These are phyloP conservation scores for Zaprionus camerounensis DNA, from an alignment of 1,140 invertebrate species.

Conservation along the genomic window DNA sequence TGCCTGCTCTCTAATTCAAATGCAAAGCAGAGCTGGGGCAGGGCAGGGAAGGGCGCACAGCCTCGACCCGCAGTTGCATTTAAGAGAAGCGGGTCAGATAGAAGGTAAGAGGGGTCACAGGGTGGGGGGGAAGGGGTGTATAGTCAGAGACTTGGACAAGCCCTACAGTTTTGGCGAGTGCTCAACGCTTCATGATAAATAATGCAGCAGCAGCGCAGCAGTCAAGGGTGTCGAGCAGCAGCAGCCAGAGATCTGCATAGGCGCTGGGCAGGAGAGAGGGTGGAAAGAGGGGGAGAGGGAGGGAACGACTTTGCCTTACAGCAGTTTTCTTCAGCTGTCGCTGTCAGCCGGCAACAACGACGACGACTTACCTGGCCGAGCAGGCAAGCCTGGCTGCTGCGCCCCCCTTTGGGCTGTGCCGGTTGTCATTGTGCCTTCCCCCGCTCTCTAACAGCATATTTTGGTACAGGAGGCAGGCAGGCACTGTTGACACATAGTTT, in stretches of 20 bases:
- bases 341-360: constrained; percentile 36
- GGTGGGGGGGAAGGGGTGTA: background rate
- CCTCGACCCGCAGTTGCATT: constrained; percentile 61
- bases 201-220: constrained; percentile 60
- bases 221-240: background rate
- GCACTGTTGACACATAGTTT: constrained; percentile 78
- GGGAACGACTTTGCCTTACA: constrained; percentile 29
- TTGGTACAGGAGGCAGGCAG: constrained; percentile 26
- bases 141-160: constrained; percentile 1
- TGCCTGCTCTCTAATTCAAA: constrained; percentile 58
- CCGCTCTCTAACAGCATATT: background rate
- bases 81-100: constrained; percentile 13
- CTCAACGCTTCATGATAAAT: constrained; percentile 66
- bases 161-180: constrained; percentile 53
- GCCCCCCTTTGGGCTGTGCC: background rate
- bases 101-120: background rate
- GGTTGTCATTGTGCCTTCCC: background rate
- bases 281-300: background rate
- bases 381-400: background rate
- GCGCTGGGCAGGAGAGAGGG: background rate
- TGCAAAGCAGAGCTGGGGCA: constrained; percentile 52
- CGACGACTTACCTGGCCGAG: background rate
- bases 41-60: constrained; percentile 47
- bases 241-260: constrained; percentile 14
- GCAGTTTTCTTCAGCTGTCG: constrained; percentile 73